Evolutionary conservation across 30 jellyfish, hydroid and myxozoan species (phyloP).

Genomic region (Euphysa ruthae): DNA sequence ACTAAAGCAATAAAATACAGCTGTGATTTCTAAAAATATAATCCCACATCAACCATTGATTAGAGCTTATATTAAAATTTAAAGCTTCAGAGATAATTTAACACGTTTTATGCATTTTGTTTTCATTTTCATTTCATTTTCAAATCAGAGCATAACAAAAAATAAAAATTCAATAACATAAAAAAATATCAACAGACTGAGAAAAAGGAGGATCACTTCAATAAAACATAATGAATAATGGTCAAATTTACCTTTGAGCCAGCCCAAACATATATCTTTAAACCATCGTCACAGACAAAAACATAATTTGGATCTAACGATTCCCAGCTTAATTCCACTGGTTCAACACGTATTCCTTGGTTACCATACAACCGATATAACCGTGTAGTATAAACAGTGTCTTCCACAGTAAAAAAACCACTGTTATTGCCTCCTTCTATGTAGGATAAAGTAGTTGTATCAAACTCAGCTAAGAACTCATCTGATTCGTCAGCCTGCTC

Average conservation of each 20-base stretch:
- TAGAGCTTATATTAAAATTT: no score
- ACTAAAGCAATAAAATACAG: no score
- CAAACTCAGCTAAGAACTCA: conserved; percentile 69
- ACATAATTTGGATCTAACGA: conserved; percentile 90
- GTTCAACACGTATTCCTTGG: conserved; percentile 90
- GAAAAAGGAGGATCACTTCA: no score
- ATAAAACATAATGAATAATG: no score
- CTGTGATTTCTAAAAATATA: no score
- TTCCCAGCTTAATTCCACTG: conserved; percentile 85
- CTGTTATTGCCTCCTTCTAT: conserved; percentile 91
- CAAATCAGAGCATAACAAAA: no score
- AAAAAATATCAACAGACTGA: no score
- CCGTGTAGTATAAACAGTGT: conserved; percentile 73
- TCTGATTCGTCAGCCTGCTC: conserved; percentile 98
- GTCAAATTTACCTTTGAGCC: conserved; percentile 99
- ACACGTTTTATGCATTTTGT: no score
- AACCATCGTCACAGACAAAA: conserved; percentile 91
- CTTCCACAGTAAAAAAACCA: conserved; percentile 94
- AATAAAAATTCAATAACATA: no score
- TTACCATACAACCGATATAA: conserved; percentile 80
- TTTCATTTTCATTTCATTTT: no score
- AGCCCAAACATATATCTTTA: conserved; percentile 76
- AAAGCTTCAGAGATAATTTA: no score
- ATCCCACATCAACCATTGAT: no score
- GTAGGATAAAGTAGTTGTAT: conserved; percentile 62